Evolutionary conservation across 1,140 invertebrate species (phyloP).

Genomic region (Heliconius hermathena): DNA sequence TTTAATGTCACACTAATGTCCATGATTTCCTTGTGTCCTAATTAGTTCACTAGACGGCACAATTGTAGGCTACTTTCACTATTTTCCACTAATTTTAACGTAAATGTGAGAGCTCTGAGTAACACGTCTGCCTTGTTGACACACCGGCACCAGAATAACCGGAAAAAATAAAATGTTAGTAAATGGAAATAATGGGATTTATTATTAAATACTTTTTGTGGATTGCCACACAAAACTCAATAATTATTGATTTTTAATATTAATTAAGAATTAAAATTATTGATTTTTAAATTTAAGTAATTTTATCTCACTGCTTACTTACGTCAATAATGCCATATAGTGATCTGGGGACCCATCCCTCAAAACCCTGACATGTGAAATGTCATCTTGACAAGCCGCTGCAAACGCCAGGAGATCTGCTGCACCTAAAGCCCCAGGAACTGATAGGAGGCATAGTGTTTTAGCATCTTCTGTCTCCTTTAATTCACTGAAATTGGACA

Average conservation of each 20-base stretch:
- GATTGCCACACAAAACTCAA: no score
- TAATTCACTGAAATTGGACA: constrained; percentile 77
- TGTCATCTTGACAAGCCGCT: constrained; percentile 94
- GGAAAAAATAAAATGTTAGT: no score
- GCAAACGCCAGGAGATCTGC: constrained; percentile 97
- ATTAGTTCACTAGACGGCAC: no score
- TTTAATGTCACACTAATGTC: no score
- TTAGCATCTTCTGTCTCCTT: constrained; percentile 83
- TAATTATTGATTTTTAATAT: neutral
- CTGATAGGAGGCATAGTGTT: constrained; percentile 95
- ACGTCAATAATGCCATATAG: constrained; percentile 98
- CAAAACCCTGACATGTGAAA: constrained; percentile 96
- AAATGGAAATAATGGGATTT: no score
- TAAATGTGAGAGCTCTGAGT: no score
- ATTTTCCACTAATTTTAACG: no score
- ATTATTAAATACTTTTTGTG: no score
- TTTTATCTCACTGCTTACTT: constrained; percentile 45
- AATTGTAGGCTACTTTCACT: no score
- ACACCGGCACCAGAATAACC: no score
- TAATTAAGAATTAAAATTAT: neutral
- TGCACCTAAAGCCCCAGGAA: constrained; percentile 96
- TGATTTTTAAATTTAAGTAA: neutral
- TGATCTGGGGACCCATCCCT: constrained; percentile 94
- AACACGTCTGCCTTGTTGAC: no score
- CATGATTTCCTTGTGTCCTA: no score